Base-by-base conservation (phyloP, 2,113 vertebrate genomes). In the Melospiza melodia region DNA sequence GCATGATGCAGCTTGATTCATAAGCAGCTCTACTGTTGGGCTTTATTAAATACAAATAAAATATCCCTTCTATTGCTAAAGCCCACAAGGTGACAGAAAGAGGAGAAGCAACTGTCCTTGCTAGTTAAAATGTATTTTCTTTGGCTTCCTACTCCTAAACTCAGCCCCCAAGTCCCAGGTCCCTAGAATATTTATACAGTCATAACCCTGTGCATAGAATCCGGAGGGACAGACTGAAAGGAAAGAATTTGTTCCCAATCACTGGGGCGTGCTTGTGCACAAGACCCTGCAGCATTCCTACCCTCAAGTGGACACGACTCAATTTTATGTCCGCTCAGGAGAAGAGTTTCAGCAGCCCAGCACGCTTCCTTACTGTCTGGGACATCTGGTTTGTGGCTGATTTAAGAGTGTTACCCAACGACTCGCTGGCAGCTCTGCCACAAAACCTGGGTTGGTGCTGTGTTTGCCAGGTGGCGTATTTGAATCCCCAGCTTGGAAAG, bases 1-100 rank as follows among this genome's bases (percentile, higher is more conserved):
- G 90, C 73, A 94, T 82, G 52, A 94, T 97, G 95, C 90, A 2
- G 94, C 71, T 88, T 97, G 97, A 97, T 97, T 98, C 97, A 97
- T 96, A 97, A 97, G 90, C 94, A 96, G 90, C 87, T 80, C 55
- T 55, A 88, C 90, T 59, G 23, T 76, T 93, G 95, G 94, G 95
- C 92, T 97, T 98, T 97, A 98, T 98, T 97, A 98, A 97, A 97
- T 96, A 97, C 97, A 97, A 95, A 98, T 97, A 97, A 97, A 98
- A 94, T 94, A 83, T 82, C 37, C 95, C 88, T 92, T 93, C 89
- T 93, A 62, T 78, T 78, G 81, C 85, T 82, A 90, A 91, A 92
- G 93, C 94, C 90, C 77, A 92, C 25, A 62, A 96, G 79, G 88
- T 90, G 61, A 91, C 31, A 88, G 85, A 72, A 91, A 81, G n/a